A percentile compares a stretch with the other conserved stretches of the same genome.
Conservation (phyloP, 2,113 vertebrate genomes). For the Xiphorhynchus elegans region DNA sequence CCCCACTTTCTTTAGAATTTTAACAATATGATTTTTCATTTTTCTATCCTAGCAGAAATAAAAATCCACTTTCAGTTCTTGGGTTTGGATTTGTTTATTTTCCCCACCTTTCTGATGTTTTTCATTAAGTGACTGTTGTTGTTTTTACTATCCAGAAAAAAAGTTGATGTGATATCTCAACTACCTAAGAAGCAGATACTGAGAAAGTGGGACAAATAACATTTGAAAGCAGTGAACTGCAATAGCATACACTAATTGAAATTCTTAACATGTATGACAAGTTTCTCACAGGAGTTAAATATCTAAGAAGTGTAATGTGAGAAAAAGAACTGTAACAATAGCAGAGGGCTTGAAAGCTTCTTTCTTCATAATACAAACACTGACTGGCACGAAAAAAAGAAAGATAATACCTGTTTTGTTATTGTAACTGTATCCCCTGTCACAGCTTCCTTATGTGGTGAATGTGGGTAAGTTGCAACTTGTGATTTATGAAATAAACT, state of each 20-base stretch:
- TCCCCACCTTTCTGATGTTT: neutral
- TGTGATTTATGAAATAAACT: neutral
- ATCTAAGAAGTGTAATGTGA: neutral
- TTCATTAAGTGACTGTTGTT: neutral
- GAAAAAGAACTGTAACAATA: neutral
- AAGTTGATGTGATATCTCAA: fast-evolving
- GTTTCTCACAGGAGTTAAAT: neutral
- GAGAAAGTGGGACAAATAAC: neutral
- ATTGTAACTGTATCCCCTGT: neutral
- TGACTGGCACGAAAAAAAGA: neutral
- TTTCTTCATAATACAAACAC: neutral
- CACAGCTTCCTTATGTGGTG: neutral
- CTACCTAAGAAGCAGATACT: neutral
- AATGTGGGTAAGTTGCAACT: neutral
- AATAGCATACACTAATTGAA: neutral
- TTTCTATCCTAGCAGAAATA: neutral
- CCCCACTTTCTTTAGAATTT: neutral
- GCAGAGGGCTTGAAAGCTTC: neutral
- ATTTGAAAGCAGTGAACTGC: neutral
- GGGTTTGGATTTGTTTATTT: neutral
- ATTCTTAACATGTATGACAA: neutral
- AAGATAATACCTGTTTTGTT: neutral
- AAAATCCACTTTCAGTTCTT: neutral
- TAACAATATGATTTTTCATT: neutral
- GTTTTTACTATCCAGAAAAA: neutral